A percentile compares a stretch with the other conserved stretches of the same genome.
phyloP scores from a whole-genome alignment of 2,797 vertebrate species.

The Chaunax sp. region DNA sequence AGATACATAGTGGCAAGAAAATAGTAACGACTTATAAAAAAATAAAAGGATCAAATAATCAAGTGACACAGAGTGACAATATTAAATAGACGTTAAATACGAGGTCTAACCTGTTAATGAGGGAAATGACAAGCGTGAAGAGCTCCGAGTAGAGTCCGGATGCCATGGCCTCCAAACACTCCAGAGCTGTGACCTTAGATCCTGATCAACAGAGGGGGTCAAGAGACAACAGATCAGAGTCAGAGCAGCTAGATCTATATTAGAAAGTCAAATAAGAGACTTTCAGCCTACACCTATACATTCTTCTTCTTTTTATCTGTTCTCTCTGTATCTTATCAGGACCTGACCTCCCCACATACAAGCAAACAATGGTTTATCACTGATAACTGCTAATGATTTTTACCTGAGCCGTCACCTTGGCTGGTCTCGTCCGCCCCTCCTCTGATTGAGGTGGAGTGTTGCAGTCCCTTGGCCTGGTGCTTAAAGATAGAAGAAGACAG shows the following conservation, averaged over 20 bases:
- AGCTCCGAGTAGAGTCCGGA: slow-evolving; percentile 93
- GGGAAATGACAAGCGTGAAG: slow-evolving; percentile 94
- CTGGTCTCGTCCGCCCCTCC: slow-evolving; percentile 88
- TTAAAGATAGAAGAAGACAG: slow-evolving; percentile 96
- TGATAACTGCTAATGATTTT: neutral
- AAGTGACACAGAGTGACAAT: neutral
- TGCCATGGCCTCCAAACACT: slow-evolving; percentile 96
- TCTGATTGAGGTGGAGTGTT: slow-evolving; percentile 94
- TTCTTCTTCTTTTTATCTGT: no score
- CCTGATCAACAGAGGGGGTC: slow-evolving; percentile 73
- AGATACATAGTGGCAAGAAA: neutral
- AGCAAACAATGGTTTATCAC: no score
- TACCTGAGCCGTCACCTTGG: slow-evolving; percentile 88
- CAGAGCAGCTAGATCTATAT: neutral
- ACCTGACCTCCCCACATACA: no score
- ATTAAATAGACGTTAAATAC: neutral
- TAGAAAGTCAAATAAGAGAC: no score
- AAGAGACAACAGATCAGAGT: slow-evolving; percentile 1
- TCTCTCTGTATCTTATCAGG: no score
- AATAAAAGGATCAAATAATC: no score
- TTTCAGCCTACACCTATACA: neutral
- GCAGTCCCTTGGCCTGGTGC: slow-evolving; percentile 91
- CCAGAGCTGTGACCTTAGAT: slow-evolving; percentile 90
- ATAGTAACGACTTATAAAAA: neutral
- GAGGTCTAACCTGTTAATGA: slow-evolving; percentile 88